Percentiles rank a stretch among this genome's conserved stretches.
phyloP scores from a whole-genome alignment of 2,888 invertebrate genomes.

The Apoderus coryli region DNA sequence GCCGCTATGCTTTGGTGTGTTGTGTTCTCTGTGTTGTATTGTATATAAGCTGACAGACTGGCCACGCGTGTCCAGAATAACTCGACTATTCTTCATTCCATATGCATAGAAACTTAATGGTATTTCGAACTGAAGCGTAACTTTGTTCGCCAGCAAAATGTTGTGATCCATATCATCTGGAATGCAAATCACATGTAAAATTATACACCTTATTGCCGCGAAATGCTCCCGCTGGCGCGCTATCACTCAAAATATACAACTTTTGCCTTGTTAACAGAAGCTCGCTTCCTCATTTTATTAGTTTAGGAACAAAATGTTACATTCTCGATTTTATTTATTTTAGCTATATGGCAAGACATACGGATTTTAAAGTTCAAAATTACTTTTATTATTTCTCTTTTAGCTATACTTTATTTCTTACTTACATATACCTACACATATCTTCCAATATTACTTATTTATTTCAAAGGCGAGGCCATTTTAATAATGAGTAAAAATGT shows the following conservation, averaged over 20 bases:
- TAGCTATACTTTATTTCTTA: too few species aligned
- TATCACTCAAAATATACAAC: slow-evolving; percentile 17
- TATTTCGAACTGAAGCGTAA: slow-evolving; percentile 31
- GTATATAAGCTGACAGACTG: slow-evolving; percentile 12
- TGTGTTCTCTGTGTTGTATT: too few species aligned
- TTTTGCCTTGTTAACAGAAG: slow-evolving; percentile 16
- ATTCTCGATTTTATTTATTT: too few species aligned
- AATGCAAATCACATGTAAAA: slow-evolving; percentile 35
- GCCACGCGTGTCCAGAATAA: slow-evolving; percentile 13
- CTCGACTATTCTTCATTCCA: slow-evolving; percentile 30
- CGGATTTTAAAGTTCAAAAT: too few species aligned
- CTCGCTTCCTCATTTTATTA: slow-evolving; percentile 12
- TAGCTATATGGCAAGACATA: too few species aligned
- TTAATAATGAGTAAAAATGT: too few species aligned
- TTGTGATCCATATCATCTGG: slow-evolving; percentile 33
- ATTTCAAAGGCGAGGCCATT: too few species aligned
- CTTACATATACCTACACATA: too few species aligned
- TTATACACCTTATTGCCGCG: slow-evolving; percentile 33
- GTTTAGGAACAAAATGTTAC: slow-evolving; percentile 14
- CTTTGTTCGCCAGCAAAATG: slow-evolving; percentile 31
- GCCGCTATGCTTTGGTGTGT: too few species aligned
- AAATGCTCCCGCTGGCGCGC: slow-evolving; percentile 15
- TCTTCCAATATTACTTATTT: too few species aligned
- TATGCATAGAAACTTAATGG: slow-evolving; percentile 35
- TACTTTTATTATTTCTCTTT: too few species aligned